A percentile compares a stretch with the other conserved stretches of the same genome.
Conservation (phyloP, 37 sponge, comb jelly and placozoan species). For the Geodia barretti region DNA sequence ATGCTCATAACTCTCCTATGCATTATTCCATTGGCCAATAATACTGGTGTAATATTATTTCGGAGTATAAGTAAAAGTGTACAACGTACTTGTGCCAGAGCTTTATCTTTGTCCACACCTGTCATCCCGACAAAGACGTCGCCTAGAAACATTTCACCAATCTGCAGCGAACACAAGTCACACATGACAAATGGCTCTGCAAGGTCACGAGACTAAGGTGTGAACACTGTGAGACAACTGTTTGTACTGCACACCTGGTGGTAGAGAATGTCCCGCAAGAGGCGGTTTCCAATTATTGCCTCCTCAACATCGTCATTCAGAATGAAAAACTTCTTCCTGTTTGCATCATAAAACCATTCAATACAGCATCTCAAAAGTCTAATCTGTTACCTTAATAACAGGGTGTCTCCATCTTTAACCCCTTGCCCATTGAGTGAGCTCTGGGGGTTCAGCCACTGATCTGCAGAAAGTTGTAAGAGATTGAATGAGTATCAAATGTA, state of each 20-base stretch:
- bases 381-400: slow-evolving; percentile 35
- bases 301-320: slow-evolving; percentile 60
- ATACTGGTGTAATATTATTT: too few relatives aligned
- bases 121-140: slow-evolving; percentile 14
- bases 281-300: slow-evolving; percentile 36
- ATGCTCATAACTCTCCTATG: too few relatives aligned
- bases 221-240: too few relatives aligned
- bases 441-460: slow-evolving; percentile 39
- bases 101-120: neutral
- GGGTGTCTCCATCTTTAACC: slow-evolving; percentile 38
- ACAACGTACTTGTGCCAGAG: neutral
- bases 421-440: slow-evolving; percentile 52
- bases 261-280: slow-evolving; percentile 46
- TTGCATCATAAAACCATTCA: too few relatives aligned
- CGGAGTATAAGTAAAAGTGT: neutral
- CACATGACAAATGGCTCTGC: neutral
- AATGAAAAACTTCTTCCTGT: slow-evolving; percentile 67
- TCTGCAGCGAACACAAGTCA: slow-evolving; percentile 2
- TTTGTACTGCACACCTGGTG: slow-evolving; percentile 27
- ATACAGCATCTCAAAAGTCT: neutral
- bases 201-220: too few relatives aligned
- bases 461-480: slow-evolving; percentile 3
- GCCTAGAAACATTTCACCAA: slow-evolving; percentile 3
- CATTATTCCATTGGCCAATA: too few relatives aligned
- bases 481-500: neutral